Evolutionary conservation across 2,888 invertebrate species (phyloP), one percentile per base, ranked within the genome.

Genomic region (Fragum sueziense): DNA sequence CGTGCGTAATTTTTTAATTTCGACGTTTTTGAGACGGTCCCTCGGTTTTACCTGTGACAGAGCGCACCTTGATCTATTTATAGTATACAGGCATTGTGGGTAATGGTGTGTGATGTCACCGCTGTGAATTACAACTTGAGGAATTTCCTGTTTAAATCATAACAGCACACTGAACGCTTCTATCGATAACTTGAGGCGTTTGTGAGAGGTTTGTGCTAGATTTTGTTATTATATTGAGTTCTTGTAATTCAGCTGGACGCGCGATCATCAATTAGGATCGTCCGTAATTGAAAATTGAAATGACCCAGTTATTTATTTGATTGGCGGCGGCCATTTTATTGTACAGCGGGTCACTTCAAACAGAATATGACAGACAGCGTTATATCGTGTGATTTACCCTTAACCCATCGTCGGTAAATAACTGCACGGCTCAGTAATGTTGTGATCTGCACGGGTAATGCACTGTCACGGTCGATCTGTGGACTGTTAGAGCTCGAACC

Each of bases 1-100:
- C 47, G 17, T 47, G 47, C 4, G 47, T 20, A 47, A 37, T n/a
- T n/a, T n/a, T n/a, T n/a, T n/a, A 47, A 47, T 47, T 2, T 47
- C n/a, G 47, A 47, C 3, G 3, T 20, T 14, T 47, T 47, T 47
- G 47, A 47, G 47, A 47, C 47, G 7, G 47, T 47, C 47, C 47
- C 47, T 47, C 17, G 25, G 14, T 61, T 74, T 74, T 82, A 82
- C 82, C 82, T 82, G 82, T 70, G 73, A 76, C 73, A 75, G 65
- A 80, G 74, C 76, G 76, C 79, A 79, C 82, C 82, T 82, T 82
- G 75, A 34, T 62, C 76, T 82, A 82, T 82, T 79, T 79, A 76
- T 82, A 82, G 78, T 31, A 34, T n/a, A 52, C 17, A 33, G 76
- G 78, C 76, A 78, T 71, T 79, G 76, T 75, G 82, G 82, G 78